Evolutionary conservation across 2,888 invertebrate genomes (phyloP), one percentile per base, ranked within the genome.

Genomic region (Linnaemya tessellans): DNA sequence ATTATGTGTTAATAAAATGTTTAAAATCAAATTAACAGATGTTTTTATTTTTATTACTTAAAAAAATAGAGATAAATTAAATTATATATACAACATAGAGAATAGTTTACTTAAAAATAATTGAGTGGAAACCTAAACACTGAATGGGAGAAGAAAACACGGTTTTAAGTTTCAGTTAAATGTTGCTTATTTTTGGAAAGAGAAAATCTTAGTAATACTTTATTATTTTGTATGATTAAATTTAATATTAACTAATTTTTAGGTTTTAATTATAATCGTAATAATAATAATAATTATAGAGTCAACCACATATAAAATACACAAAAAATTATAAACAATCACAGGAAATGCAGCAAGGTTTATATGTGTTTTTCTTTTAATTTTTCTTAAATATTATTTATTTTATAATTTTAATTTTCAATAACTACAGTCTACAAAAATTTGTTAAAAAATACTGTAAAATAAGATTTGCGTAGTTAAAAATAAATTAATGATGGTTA

Each of bases 331-430:
- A 84, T 84, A 81, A 84, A 81, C 81, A 84, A 84, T 84, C 84
- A 84, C 84, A 84, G 84, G 84, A 84, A 81, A 78, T 84, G 84
- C 84, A 84, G 84, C 84, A 84, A 81, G 68, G 81, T 85, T 81
- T 81, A 58, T 20, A 73, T 25, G 41, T 64, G 54, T 3, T 71
- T 18, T 68, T 64, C 62, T 60, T 62, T 56, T 49, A 20, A 20
- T 56, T 70, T 46, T 20, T 60, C 20, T 18, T 54, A 25, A 15
- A 5, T 51, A 20, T 71, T 70, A 10, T 56, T 46, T 54, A 60
- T 43, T 18, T 71, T 67, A 68, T 18, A 67, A 30, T 73, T 58
- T 60, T 68, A 51, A 58, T 41, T 80, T 60, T 51, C 22, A 64
- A 60, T 78, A 73, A 54, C 68, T 73, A 73, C 58, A 46, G 35